Conservation (phyloP, 2,888 invertebrate species). For the Mycalesis mineus region DNA sequence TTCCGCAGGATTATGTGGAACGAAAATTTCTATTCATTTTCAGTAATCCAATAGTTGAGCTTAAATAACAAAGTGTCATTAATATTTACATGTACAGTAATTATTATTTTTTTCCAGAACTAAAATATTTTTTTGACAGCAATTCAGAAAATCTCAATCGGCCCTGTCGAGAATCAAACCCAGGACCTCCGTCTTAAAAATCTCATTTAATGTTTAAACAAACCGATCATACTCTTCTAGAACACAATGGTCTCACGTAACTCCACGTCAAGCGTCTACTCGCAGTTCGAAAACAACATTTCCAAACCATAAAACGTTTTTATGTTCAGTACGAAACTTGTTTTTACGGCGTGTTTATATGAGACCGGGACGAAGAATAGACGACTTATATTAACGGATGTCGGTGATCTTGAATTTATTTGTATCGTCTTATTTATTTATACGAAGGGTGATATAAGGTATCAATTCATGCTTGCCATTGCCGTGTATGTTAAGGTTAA, state of each 20-base stretch:
- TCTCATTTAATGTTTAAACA: conserved; percentile 6
- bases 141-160: no score
- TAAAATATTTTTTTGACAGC: no score
- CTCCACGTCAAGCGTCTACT: conserved; percentile 1
- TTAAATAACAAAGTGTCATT: no score
- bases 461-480: no score
- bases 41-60: no score
- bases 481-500: no score
- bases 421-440: conserved; percentile 5
- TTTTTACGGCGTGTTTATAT: conserved; percentile 70
- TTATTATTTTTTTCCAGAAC: no score
- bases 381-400: conserved; percentile 50
- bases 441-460: neutral
- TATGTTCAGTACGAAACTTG: conserved; percentile 40
- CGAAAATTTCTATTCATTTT: no score
- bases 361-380: conserved; percentile 48
- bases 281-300: conserved; percentile 25
- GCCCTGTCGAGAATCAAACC: no score
- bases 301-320: conserved; percentile 36
- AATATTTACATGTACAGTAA: no score
- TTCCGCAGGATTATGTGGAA: neutral
- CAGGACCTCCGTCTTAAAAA: neutral
- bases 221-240: neutral
- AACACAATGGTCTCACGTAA: conserved; percentile 3
- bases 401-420: conserved; percentile 46